These are phyloP conservation scores for Dipodomys ordii DNA, from an alignment of 2,113 vertebrate species.

Conservation along the genomic window DNA sequence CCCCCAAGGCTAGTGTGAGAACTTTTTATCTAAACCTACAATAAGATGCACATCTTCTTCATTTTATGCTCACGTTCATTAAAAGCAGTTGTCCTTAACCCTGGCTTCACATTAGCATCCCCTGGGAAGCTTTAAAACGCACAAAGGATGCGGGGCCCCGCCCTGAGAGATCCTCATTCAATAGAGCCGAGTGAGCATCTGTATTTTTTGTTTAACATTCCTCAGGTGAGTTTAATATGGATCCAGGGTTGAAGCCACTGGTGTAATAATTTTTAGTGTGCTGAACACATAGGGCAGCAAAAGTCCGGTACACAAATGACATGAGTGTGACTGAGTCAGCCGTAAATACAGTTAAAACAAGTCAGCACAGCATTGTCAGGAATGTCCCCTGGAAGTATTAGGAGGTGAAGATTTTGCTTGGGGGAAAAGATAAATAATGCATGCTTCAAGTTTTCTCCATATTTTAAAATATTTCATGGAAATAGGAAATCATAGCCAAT, in stretches of 20 bases:
- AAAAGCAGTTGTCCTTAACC: slow-evolving; percentile 38
- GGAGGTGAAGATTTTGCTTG: background rate
- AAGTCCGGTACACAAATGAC: background rate
- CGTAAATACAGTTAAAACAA: background rate
- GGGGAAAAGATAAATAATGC: background rate
- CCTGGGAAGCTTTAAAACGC: background rate
- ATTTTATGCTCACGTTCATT: background rate
- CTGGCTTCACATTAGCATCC: background rate
- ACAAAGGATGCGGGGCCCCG: slow-evolving; percentile 23
- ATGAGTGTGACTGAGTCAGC: background rate
- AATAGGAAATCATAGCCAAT: background rate
- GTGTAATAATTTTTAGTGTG: background rate
- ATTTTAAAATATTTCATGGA: slow-evolving; percentile 19
- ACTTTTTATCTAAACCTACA: slow-evolving; percentile 33
- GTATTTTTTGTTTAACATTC: slow-evolving; percentile 10
- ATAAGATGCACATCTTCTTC: background rate
- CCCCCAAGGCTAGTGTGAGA: background rate
- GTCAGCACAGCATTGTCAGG: background rate
- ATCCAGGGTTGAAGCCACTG: background rate
- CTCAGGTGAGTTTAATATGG: slow-evolving; percentile 3
- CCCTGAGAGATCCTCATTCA: slow-evolving; percentile 26
- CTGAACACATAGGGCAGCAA: background rate
- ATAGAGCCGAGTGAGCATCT: background rate
- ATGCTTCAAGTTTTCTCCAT: background rate
- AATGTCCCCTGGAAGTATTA: background rate